Conservation (phyloP, 1,140 invertebrate species). For the Bacillus rossius region DNA sequence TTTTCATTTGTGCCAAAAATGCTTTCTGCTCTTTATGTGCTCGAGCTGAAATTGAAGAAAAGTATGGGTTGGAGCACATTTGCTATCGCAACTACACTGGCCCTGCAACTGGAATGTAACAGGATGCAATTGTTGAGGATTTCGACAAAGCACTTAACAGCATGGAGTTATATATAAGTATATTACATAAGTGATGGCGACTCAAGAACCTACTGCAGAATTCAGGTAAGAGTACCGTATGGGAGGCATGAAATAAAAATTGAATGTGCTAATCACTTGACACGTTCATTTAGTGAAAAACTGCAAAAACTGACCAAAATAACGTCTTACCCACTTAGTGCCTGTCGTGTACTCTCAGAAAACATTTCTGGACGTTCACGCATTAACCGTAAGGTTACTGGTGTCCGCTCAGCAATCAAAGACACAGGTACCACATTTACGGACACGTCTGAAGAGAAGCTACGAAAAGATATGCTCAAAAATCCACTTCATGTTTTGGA, state of each 20-base stretch:
- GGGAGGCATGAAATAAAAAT: slow-evolving; percentile 13
- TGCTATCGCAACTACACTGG: neutral
- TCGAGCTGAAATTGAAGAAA: neutral
- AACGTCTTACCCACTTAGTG: neutral
- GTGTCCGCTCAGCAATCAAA: neutral
- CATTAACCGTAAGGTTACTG: neutral
- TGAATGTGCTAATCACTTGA: slow-evolving; percentile 17
- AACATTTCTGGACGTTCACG: neutral
- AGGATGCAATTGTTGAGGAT: slow-evolving; percentile 9
- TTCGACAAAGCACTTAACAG: neutral
- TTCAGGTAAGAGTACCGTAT: slow-evolving; percentile 7
- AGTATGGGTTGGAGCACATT: neutral
- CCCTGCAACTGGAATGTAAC: slow-evolving; percentile 10
- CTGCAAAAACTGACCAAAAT: neutral
- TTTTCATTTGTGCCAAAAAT: slow-evolving; percentile 10
- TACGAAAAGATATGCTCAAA: neutral
- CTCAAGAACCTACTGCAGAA: slow-evolving; percentile 9
- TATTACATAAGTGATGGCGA: slow-evolving; percentile 3
- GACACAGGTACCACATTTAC: neutral
- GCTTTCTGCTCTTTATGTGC: slow-evolving; percentile 14
- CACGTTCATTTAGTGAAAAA: neutral
- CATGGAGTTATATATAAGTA: neutral
- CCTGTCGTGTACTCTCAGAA: neutral
- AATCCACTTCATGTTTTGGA: neutral
- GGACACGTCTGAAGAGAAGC: neutral